Conservation (phyloP, 2,113 vertebrate genomes). For the Rallus limicola region DNA sequence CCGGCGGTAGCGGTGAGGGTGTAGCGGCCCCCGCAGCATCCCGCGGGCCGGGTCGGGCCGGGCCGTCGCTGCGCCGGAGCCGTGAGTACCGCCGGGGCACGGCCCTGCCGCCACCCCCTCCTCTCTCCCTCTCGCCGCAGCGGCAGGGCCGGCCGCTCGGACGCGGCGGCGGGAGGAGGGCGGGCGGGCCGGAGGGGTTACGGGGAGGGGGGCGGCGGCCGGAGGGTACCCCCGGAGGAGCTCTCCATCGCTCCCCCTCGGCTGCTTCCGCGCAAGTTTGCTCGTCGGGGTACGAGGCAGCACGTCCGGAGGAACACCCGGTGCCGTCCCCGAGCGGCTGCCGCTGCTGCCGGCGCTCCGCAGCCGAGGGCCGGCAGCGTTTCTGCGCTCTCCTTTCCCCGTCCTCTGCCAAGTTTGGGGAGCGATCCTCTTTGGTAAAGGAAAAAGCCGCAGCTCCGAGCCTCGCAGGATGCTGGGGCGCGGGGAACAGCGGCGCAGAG, state of each 20-base stretch:
- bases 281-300: not conserved
- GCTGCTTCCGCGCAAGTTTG: not conserved
- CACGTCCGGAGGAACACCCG: fast-evolving
- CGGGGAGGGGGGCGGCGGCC: not conserved
- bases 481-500: not conserved
- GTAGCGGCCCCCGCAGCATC: not conserved
- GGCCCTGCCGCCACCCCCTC: not conserved
- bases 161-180: not conserved
- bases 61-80: not conserved
- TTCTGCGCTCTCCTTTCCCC: not conserved
- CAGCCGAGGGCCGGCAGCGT: not conserved
- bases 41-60: not conserved
- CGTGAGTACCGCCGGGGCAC: slow-evolving; percentile 22
- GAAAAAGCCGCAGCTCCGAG: not conserved
- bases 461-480: not conserved
- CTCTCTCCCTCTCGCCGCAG: not conserved
- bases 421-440: not conserved
- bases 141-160: not conserved
- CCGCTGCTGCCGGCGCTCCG: not conserved
- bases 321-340: not conserved
- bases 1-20: not conserved
- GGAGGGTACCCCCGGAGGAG: not conserved
- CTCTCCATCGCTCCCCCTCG: not conserved
- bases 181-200: not conserved
- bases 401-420: not conserved